phyloP scores from a whole-genome alignment of 64 coral and sea anemone species.

The Acropora yongei region DNA sequence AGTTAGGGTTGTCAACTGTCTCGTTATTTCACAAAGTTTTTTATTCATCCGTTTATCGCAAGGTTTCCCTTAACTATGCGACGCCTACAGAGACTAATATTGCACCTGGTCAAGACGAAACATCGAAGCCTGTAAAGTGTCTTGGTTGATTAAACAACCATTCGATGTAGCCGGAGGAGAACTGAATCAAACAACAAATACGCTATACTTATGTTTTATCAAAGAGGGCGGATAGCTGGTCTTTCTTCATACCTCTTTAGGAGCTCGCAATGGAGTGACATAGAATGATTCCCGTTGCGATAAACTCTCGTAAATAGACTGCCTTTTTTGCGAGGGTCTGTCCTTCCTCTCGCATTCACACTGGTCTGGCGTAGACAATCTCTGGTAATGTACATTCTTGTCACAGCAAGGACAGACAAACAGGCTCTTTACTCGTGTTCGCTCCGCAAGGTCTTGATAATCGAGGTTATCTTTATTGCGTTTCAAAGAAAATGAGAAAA shows the following conservation, averaged over 20 bases:
- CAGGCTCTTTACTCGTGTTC: neutral
- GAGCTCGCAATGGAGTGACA: neutral
- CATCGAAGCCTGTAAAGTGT: too few relatives aligned
- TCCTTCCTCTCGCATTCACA: neutral
- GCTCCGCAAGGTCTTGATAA: neutral
- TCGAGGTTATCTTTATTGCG: neutral
- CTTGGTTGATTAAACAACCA: too few relatives aligned
- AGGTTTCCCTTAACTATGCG: too few relatives aligned
- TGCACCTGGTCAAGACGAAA: too few relatives aligned
- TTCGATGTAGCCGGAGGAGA: too few relatives aligned
- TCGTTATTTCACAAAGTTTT: too few relatives aligned
- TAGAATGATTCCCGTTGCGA: neutral
- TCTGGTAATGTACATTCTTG: conserved; percentile 16
- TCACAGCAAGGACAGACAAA: conserved; percentile 26
- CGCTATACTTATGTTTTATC: neutral
- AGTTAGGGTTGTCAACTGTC: too few relatives aligned
- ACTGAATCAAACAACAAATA: neutral
- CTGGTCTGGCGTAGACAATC: neutral
- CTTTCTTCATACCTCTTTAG: neutral
- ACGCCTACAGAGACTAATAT: too few relatives aligned
- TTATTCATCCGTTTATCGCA: too few relatives aligned
- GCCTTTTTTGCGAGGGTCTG: neutral
- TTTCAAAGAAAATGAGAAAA: neutral
- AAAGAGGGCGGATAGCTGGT: too few relatives aligned
- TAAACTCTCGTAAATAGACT: conserved; percentile 32